Base-by-base conservation (phyloP, 2,797 vertebrate species). In the Silurus lanzhouensis region DNA sequence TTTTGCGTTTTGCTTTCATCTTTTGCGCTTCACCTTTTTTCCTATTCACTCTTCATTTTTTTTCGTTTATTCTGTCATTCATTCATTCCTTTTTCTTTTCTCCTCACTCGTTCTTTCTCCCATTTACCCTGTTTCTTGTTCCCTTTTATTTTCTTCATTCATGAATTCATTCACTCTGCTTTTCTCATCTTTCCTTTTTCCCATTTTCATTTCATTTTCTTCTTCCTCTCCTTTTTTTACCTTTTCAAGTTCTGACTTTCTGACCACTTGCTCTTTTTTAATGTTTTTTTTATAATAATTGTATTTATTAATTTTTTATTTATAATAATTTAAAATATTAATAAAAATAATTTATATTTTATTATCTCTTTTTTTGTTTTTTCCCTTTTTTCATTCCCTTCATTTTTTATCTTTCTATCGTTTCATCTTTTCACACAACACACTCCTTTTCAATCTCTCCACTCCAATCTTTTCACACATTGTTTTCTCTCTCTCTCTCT, bases 1-100 rank as follows among this genome's bases (percentile, higher is more conserved):
- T 93, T 91, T 92, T 90, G 1, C 79, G 84, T 63, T 12, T 7
- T 19, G 84, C 88, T 88, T 87, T 88, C 48, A 52, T 52, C 88
- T 81, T 91, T 92, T 12, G 3, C 10, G 25, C 3, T 17, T 25
- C 9, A 63, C 25, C 7, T 38, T 3, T 46, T 44, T 12, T 5
- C 7, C 1, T 46, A 20, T 46, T 5, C 3, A 19, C 3, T 7
- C 6, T 17, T 17, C 27, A 15, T 27, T 38, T 68, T 48, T 52
- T 55, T 5, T n/a, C 15, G 3, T 14, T 57, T 7, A 14, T 57
- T 57, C 17, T 46, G 44, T 71, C 0, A 2, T 44, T 68, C 0
- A 2, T 44, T 68, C 2, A 38, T 38, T 38, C 38, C 48, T 6
- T 52, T 1, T 8, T 13, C n/a, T 1, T n/a, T 48, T 17, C 6